phyloP scores from a whole-genome alignment of 2,113 vertebrate genomes.

The Terrapene triunguis region DNA sequence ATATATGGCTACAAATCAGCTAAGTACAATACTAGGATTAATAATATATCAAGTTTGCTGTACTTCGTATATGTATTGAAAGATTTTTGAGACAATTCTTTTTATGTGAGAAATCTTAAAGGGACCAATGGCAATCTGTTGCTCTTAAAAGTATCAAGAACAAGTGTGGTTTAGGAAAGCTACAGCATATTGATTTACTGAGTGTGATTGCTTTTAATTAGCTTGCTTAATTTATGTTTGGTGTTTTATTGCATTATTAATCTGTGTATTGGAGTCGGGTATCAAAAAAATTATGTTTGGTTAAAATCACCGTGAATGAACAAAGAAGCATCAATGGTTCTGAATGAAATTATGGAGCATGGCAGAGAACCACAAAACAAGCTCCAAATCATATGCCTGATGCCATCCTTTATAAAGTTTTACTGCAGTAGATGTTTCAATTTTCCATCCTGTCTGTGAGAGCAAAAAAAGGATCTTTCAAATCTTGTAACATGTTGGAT shows the following conservation, averaged over 20 bases:
- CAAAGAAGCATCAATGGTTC: not conserved
- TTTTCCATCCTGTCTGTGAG: not conserved
- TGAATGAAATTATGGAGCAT: slow-evolving; percentile 34
- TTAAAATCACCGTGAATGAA: slow-evolving; percentile 35
- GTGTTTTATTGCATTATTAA: slow-evolving; percentile 30
- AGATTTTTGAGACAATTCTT: not conserved
- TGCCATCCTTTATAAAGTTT: slow-evolving; percentile 17
- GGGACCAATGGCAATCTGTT: not conserved
- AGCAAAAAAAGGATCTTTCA: not conserved
- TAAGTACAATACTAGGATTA: not conserved
- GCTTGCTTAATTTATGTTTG: slow-evolving; percentile 10
- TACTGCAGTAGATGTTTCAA: not conserved
- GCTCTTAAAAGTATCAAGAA: not conserved
- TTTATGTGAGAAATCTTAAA: not conserved
- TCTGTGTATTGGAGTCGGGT: not conserved
- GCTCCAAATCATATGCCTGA: not conserved
- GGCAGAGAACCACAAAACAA: slow-evolving; percentile 18
- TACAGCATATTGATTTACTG: slow-evolving; percentile 5
- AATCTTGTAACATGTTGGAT: not conserved
- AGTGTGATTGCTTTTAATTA: slow-evolving; percentile 9
- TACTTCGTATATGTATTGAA: fast-evolving
- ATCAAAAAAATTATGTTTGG: slow-evolving; percentile 11
- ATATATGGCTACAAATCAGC: not conserved
- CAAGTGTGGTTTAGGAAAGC: not conserved
- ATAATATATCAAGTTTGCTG: not conserved